These are phyloP conservation scores for Endotricha flammealis DNA, from an alignment of 2,888 invertebrate genomes.

Conservation along the genomic window DNA sequence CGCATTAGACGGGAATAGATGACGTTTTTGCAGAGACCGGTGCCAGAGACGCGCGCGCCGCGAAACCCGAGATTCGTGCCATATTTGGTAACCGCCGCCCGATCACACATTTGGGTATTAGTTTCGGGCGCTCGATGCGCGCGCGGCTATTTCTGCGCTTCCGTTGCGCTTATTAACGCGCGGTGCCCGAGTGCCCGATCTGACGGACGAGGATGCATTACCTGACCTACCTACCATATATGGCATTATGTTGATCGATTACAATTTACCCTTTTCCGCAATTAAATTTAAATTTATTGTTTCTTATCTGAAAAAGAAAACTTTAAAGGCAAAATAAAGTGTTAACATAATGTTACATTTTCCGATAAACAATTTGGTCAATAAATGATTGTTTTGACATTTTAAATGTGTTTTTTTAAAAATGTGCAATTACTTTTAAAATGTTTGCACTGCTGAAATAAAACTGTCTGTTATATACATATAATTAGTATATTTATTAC, in stretches of 20 bases:
- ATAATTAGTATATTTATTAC: too few species aligned
- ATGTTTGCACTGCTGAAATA: too few species aligned
- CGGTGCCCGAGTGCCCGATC: too few species aligned
- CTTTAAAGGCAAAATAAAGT: too few species aligned
- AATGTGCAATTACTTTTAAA: too few species aligned
- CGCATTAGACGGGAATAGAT: constrained; percentile 64
- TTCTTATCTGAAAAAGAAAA: too few species aligned
- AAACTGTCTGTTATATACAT: too few species aligned
- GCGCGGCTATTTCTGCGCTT: constrained; percentile 49
- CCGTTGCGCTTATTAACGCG: constrained; percentile 36
- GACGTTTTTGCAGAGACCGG: constrained; percentile 57
- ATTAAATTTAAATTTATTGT: background rate
- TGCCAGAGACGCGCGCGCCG: constrained; percentile 49
- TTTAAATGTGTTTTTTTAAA: too few species aligned
- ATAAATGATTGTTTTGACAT: too few species aligned
- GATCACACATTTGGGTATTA: constrained; percentile 68
- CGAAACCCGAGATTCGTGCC: constrained; percentile 75
- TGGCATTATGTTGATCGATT: constrained; percentile 28
- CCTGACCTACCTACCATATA: constrained; percentile 40
- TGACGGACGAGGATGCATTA: constrained; percentile 34
- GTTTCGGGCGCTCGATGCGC: constrained; percentile 46
- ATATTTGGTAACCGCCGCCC: constrained; percentile 66
- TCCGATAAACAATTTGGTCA: too few species aligned
- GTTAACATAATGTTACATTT: too few species aligned
- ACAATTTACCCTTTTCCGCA: background rate